These are phyloP conservation scores for Pseudomyrmex concolor DNA, from an alignment of 1,140 invertebrate genomes.

Conservation along the genomic window DNA sequence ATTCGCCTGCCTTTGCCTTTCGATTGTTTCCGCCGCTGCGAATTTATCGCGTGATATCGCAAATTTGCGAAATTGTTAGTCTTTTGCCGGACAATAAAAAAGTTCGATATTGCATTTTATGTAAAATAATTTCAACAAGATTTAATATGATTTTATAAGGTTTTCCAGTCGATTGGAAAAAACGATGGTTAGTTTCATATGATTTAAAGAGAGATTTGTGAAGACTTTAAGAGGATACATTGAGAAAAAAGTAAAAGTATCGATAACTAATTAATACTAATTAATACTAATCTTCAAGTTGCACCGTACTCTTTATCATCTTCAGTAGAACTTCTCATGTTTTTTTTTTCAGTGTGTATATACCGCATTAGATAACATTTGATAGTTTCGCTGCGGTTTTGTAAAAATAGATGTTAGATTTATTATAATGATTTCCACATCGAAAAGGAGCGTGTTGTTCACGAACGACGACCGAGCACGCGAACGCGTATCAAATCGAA, in stretches of 20 bases:
- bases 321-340: background rate
- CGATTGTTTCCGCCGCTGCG: constrained; percentile 44
- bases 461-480: constrained; percentile 30
- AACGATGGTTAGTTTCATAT: no score
- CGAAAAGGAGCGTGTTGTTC: constrained; percentile 34
- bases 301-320: no score
- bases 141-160: no score
- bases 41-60: constrained; percentile 36
- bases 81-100: background rate
- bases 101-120: background rate
- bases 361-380: background rate
- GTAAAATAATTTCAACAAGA: background rate
- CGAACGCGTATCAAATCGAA: constrained; percentile 39
- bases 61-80: constrained; percentile 13
- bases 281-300: no score
- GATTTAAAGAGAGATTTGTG: no score
- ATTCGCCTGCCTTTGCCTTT: constrained; percentile 42
- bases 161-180: no score
- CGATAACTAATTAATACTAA: background rate
- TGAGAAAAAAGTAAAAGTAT: background rate
- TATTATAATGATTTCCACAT: constrained; percentile 50
- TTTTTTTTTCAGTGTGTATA: no score
- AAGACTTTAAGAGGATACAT: background rate
- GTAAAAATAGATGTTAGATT: constrained; percentile 36
- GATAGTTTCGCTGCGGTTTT: constrained; percentile 26